Evolutionary conservation across 2,113 vertebrate species (phyloP), one percentile per base, ranked within the genome.

Genomic region (Crocuta crocuta): DNA sequence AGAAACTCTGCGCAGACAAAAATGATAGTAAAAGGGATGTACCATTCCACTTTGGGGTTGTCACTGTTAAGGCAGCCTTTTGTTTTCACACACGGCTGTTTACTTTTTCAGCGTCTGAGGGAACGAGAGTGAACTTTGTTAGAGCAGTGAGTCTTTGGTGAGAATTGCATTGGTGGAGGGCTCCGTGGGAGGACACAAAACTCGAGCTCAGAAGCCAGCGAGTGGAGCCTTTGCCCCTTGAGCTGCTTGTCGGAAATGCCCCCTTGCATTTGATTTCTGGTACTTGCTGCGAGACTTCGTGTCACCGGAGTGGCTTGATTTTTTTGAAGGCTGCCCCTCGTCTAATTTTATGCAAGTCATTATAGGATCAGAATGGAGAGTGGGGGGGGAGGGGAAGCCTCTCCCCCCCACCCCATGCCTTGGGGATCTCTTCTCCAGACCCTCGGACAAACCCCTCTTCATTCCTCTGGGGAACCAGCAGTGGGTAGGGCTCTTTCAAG

Each of bases 371-470:
- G 50, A n/a, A 31, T 45, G 17, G 65, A 70, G 85, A 50, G 48
- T 12, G 76, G 8, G 45, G 48, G 26, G 24, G 33, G 35, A 35
- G 35, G 35, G 35, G 35, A 35, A 13, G 6, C 33, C 33, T 8
- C 24, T n/a, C 21, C 28, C 4, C 2, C 9, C 16, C 12, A 24
- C 5, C 23, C 19, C 1, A 11, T 39, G 28, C 10, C 23, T 2
- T 1, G 61, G 48, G 39, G 76, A 24, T 35, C 63, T 45, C 23
- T 16, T 31, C 43, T 31, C 61, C 3, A 8, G 68, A 11, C 26
- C 91, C 61, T 89, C 80, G 21, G 70, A 61, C 55, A 35, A 33
- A 13, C 10, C 45, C n/a, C 26, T 71, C 15, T 73, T 50, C 6
- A 26, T 58, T 58, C 58, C 61, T 35, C 23, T 1, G 2, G 23